Evolutionary conservation across 2,888 invertebrate genomes (phyloP), one percentile per base, ranked within the genome.

Genomic region (Emesis castigata): DNA sequence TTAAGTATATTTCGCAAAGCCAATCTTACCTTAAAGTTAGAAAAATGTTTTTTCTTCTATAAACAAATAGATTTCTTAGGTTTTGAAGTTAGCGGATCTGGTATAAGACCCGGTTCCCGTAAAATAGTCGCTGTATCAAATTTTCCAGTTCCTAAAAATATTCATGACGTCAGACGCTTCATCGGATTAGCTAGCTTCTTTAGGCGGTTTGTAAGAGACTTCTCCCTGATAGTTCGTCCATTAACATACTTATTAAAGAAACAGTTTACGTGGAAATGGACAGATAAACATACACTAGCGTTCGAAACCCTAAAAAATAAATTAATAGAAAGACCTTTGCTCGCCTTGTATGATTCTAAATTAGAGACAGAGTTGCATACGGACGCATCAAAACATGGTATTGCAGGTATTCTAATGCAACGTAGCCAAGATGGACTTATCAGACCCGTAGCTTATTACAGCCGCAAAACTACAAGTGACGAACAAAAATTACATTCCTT

Each of bases 21-120:
- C 2, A 8, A 8, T 7, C 7, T 31, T 7, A 8, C 31, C 2
- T 8, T 31, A 3, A 39, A 53, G 6, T 16, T 53, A 53, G 6
- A 53, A 16, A 69, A 69, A 53, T 69, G 68, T 53, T 26, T 16
- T 7, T 53, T 80, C 75, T 70, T 70, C 4, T 65, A 77, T 18
- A 73, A 80, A 0, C 65, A 39, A 31, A 74, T 88, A n/a, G 86
- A 86, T 9, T 86, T 82, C 73, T 48, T 86, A 14, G 87, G 88
- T 3, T 85, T 82, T 22, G 83, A 88, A 68, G 79, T 88, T 3
- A 75, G 69, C 4, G 16, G 7, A 3, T 48, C 78, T 0, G 87
- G 86, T 4, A 80, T 87, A 1, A 65, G 78, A 18, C 87, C 88
- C 3, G 88, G 86, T 5, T 7, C 9, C 8, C 34, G 58, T 3